Base-by-base conservation (phyloP, 2,113 vertebrate genomes). In the Lagopus leucura region DNA sequence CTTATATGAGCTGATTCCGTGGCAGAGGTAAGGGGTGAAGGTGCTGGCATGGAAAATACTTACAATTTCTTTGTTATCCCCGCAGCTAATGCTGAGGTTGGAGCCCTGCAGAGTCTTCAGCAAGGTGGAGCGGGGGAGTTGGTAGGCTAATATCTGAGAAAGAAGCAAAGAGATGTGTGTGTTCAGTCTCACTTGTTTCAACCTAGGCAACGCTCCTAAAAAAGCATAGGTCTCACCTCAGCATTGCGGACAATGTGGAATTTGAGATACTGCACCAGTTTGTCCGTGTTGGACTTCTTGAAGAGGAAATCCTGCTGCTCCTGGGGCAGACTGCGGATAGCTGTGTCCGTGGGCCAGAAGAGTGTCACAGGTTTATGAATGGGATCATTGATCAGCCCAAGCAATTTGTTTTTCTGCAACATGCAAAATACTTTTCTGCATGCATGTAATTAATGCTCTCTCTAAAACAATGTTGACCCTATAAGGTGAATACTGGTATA, bases 91-190 rank as follows among this genome's bases (percentile, higher is more conserved):
- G 0, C 91, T 98, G 73, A 99, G 96, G 28, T 98, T 94, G 0
- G 99, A 99, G 28, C 99, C 99, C 67, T 99, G 98, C 78, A 99
- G 95, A 7, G 98, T 99, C 91, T 97, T 98, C 93, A 98, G 55
- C 16, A 97, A 61, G 40, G 89, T 87, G 50, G 94, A 86, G 22
- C 48, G 69, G 34, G 98, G 96, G 47, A 99, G 95, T 52, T 97
- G 96, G 60, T 96, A 97, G 15, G 98, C 94, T 52, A 85, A 40
- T 32, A 98, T 89, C 98, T 98, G 83, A 48, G 57, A 73, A 72
- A 17, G 13, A 40, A 94, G 22, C 3, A 43, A 24, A 20, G 42
- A 81, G 45, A 58, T 48, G n/a, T 8, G 8, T 0, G 0, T 14
- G 1, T 11, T 50, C 57, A 28, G 52, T 3, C 20, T 72, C 24